Conservation (phyloP, 2,888 invertebrate genomes). For the Portevinia maculata region DNA sequence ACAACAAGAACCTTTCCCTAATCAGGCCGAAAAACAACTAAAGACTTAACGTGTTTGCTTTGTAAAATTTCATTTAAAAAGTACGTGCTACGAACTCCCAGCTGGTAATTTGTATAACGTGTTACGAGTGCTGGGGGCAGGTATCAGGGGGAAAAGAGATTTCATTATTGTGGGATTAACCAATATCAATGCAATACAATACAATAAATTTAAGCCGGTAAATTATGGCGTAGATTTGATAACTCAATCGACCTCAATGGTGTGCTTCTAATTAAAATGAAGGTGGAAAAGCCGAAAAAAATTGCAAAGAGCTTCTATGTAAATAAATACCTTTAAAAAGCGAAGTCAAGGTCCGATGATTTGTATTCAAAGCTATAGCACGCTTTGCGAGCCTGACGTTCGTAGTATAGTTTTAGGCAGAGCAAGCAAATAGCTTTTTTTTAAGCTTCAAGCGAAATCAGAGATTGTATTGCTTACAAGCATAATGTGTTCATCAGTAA, state of each 20-base stretch:
- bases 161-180: neutral
- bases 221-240: neutral
- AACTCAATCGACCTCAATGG: neutral
- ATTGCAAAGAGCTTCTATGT: neutral
- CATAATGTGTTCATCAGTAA: too few relatives aligned
- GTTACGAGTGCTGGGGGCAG: too few relatives aligned
- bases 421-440: neutral
- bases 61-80: neutral
- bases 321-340: neutral
- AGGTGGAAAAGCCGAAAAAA: neutral
- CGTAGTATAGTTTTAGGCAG: neutral
- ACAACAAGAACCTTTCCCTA: conserved; percentile 26
- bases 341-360: neutral
- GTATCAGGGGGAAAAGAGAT: neutral
- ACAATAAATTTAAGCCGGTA: neutral
- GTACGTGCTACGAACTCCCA: neutral
- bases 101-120: too few relatives aligned
- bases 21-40: conserved; percentile 25
- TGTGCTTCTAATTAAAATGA: neutral
- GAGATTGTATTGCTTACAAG: too few relatives aligned
- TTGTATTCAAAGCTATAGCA: neutral
- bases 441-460: too few relatives aligned
- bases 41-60: conserved; percentile 1
- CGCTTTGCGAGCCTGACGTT: neutral
- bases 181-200: neutral